Conservation (phyloP, 2,113 vertebrate genomes). For the Erythrocercus mccallii region DNA sequence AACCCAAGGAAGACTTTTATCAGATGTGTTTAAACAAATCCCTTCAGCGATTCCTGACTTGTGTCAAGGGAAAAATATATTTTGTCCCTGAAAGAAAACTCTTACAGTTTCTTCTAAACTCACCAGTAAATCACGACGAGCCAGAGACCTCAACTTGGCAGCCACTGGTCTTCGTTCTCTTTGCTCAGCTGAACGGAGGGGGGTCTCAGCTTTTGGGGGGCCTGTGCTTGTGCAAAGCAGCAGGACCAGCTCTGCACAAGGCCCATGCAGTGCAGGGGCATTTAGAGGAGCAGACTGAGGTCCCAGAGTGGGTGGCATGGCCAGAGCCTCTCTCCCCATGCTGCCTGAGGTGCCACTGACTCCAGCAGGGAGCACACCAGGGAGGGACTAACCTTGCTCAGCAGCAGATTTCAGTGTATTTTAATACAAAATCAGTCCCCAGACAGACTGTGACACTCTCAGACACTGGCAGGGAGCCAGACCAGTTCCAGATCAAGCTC, state of each 20-base stretch:
- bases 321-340: not conserved
- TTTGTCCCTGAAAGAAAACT: not conserved
- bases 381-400: not conserved
- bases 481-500: not conserved
- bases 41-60: not conserved
- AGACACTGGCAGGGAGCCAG: not conserved
- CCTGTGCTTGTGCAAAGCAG: not conserved
- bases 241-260: not conserved
- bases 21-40: slow-evolving; percentile 30
- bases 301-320: not conserved
- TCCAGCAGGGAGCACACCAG: not conserved
- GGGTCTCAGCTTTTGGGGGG: not conserved
- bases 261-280: not conserved
- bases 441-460: not conserved
- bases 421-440: not conserved
- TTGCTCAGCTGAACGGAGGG: not conserved
- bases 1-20: not conserved
- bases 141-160: not conserved
- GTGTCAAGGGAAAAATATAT: slow-evolving; percentile 6
- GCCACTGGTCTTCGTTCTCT: rapidly evolving
- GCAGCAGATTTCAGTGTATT: not conserved
- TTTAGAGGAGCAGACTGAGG: not conserved
- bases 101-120: not conserved
- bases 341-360: not conserved
- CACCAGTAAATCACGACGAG: slow-evolving; percentile 11